A percentile compares a stretch with the other conserved stretches of the same genome.
Evolutionary conservation across 2,797 vertebrate genomes (phyloP).

Genomic region (Triplophysa yarkandensis): DNA sequence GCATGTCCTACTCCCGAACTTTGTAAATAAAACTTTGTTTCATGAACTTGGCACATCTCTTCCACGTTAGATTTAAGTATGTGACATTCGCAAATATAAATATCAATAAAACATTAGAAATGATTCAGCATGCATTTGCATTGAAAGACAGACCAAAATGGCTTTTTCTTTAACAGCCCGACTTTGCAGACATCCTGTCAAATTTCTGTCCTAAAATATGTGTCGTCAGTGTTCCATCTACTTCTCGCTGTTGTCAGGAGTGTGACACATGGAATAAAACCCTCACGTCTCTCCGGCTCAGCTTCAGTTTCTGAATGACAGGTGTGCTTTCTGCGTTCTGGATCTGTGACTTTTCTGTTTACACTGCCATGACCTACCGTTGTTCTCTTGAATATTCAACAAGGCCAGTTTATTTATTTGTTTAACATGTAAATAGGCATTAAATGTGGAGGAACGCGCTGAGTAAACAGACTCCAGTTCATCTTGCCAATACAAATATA

Average conservation of each 20-base stretch:
- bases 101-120: neutral
- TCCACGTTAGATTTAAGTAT: neutral
- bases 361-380: constrained; percentile 61
- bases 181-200: constrained; percentile 23
- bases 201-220: constrained; percentile 6
- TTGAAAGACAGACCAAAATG: constrained; percentile 21
- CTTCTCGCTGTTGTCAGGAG: constrained; percentile 15
- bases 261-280: constrained; percentile 43
- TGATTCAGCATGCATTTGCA: constrained; percentile 27
- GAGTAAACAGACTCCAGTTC: constrained; percentile 63
- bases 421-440: constrained; percentile 67
- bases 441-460: constrained; percentile 64
- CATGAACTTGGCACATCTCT: neutral
- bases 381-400: constrained; percentile 70
- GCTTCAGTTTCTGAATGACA: constrained; percentile 58
- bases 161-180: constrained; percentile 24
- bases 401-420: constrained; percentile 66
- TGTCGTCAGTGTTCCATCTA: constrained; percentile 39
- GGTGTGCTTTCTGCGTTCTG: constrained; percentile 47
- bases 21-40: too few species aligned
- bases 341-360: constrained; percentile 61
- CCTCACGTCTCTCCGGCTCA: constrained; percentile 41
- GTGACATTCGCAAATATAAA: neutral
- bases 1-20: too few species aligned
- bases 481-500: constrained; percentile 68